Base-by-base conservation (phyloP, 2,888 invertebrate genomes). In the Hydraecia micacea region DNA sequence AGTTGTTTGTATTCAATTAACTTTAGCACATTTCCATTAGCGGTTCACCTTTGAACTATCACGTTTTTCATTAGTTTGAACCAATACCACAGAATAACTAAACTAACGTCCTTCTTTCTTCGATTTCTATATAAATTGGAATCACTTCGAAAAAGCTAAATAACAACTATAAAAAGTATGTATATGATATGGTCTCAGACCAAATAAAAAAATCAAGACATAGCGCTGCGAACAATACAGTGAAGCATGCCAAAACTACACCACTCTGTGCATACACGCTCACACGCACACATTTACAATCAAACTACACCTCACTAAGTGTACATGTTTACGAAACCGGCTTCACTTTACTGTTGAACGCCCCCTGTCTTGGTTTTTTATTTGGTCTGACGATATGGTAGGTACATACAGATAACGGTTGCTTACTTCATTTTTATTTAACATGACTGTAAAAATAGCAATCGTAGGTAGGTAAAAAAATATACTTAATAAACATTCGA, bases 11-110 rank as follows among this genome's bases (percentile, higher is more conserved):
- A n/a, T 75, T 75, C 15, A 60, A 79, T 67, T 72, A 71, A 52
- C 42, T 71, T 25, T n/a, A 52, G 21, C 39, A 79, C n/a, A 80
- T 75, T 76, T 55, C 2, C n/a, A 52, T 32, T 42, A 3, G 13
- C n/a, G 15, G 49, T 62, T 28, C 62, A 55, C 58, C 68, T 75
- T 80, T 69, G 42, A 42, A 75, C 63, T 39, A 69, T 58, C 68
- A 49, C 68, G 68, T 75, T 63, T 81, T 63, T 63, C 28, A 81
- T 81, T 81, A 39, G 21, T 49, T 62, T 69, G 7, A 60, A 79
- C 36, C 42, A 52, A 52, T 66, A 79, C 15, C 32, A 32, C 32
- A 32, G 32, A 32, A 32, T 32, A 32, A 32, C 32, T 32, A 32
- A 32, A 32, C 32, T 32, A 32, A 32, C 32, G 32, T 32, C 32